Base-by-base conservation (phyloP, 2,797 vertebrate genomes). In the Amblyopsis hoosieri region DNA sequence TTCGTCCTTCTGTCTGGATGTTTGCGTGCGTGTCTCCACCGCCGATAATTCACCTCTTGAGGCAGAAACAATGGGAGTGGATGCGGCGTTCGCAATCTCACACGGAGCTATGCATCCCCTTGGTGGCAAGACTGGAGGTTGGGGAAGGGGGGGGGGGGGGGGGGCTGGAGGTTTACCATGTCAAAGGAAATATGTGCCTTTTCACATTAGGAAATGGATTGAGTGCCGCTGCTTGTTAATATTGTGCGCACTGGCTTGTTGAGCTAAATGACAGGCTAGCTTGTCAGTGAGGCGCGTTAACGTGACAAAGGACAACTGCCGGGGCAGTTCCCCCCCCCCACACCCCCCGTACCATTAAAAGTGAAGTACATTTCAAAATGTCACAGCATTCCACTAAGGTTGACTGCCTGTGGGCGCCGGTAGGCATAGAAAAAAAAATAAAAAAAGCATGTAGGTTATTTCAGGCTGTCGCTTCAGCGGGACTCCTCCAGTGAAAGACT, bases 271-370 rank as follows among this genome's bases (percentile, higher is more conserved):
- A 48, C 12, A 48, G 12, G 2, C 54, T 29, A 3, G 61, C 56
- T 58, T 4, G 37, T 61, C 69, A n/a, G 19, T 1, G 19, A 17
- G 5, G 12, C 12, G 12, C 29, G 10, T 6, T 13, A 31, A 29
- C 3, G 6, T 67, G 74, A 72, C 76, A 46, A 71, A 79, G 63
- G 62, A 81, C 60, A 75, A 54, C 72, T 48, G 49, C 60, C 56
- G 37, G 53, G 47, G 54, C 33, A 65, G 8, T 48, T 0, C 19
- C 19, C 3, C 19, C 19, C 3, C 19, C 19, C 19, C 19, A 50
- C 9, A 2, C 9, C 37, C 9, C 37, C 17, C 10, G 71, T 48
- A 47, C 62, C 67, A 45, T n/a, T n/a, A 50, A 60, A 55, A 56
- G 6, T 13, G 49, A 65, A 15, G 57, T 54, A 0, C 33, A 63